Conservation (phyloP, 1,140 invertebrate species). For the Drusus annulatus region DNA sequence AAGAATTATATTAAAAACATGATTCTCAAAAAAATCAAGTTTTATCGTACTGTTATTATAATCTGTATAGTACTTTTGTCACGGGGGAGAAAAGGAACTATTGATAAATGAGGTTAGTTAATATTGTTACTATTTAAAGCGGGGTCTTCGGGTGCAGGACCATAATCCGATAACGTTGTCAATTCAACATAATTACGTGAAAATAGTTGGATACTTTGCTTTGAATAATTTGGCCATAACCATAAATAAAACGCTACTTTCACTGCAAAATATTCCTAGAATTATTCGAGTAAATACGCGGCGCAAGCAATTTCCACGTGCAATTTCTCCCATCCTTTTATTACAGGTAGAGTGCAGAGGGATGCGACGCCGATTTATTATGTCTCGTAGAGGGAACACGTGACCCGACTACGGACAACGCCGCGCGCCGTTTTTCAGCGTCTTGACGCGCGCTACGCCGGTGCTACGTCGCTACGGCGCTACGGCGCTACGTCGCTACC, state of each 20-base stretch:
- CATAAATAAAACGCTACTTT: not conserved
- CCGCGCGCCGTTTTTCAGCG: constrained; percentile 21
- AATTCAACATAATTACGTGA: not conserved
- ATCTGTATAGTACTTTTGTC: too few relatives aligned
- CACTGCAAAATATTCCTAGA: not conserved
- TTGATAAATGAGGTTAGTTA: too few relatives aligned
- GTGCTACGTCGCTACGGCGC: too few relatives aligned
- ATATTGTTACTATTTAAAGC: too few relatives aligned
- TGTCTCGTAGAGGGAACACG: constrained; percentile 24
- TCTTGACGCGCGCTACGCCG: not conserved
- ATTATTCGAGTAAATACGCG: constrained; percentile 27
- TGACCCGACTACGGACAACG: constrained; percentile 27
- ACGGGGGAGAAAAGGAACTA: too few relatives aligned
- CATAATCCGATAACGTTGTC: too few relatives aligned
- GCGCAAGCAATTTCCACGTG: constrained; percentile 26
- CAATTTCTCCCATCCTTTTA: constrained; percentile 39
- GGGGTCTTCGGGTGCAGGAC: too few relatives aligned
- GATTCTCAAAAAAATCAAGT: too few relatives aligned
- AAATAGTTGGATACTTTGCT: not conserved
- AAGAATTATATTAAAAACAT: too few relatives aligned
- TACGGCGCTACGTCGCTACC: too few relatives aligned
- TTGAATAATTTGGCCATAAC: too few relatives aligned
- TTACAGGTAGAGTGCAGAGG: constrained; percentile 32
- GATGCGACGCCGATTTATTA: constrained; percentile 39
- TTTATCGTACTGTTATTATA: too few relatives aligned